Conservation (phyloP, 2,113 vertebrate genomes). For the Oostethus manadensis region DNA sequence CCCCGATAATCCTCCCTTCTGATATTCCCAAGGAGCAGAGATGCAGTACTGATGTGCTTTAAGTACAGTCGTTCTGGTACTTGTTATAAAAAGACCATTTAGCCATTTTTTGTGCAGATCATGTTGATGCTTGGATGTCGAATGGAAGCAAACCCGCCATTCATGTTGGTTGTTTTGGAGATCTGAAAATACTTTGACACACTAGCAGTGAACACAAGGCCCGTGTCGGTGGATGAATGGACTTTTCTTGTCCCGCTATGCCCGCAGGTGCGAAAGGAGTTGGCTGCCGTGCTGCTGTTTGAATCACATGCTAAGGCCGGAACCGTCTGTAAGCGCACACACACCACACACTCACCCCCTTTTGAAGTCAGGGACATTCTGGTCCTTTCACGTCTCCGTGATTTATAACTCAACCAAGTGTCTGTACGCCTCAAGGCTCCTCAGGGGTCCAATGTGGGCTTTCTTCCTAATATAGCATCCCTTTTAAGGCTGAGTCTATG, state of each 20-base stretch:
- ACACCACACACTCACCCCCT: background rate
- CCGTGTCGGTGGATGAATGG: too few relatives aligned
- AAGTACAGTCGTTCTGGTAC: too few relatives aligned
- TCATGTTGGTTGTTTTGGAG: background rate
- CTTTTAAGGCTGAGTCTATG: too few relatives aligned
- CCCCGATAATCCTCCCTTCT: background rate
- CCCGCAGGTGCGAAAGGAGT: conserved; percentile 85
- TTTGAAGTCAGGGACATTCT: background rate
- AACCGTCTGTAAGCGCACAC: conserved; percentile 83
- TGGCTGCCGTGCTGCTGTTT: conserved; percentile 87
- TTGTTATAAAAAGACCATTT: too few relatives aligned
- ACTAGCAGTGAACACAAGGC: too few relatives aligned
- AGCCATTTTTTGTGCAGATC: background rate
- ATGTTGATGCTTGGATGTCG: background rate
- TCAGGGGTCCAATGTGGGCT: too few relatives aligned
- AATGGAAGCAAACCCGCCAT: background rate
- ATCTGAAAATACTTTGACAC: too few relatives aligned
- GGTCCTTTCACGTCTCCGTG: background rate
- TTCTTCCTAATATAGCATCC: too few relatives aligned
- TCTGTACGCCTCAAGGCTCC: too few relatives aligned
- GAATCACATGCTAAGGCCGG: conserved; percentile 87
- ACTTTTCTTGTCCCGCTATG: conserved; percentile 13
- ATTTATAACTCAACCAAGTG: too few relatives aligned
- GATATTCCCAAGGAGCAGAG: background rate
- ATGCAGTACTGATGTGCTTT: background rate